A percentile compares a stretch with the other conserved stretches of the same genome.
Conservation (phyloP, 1,140 invertebrate genomes). For the Wasmannia auropunctata region DNA sequence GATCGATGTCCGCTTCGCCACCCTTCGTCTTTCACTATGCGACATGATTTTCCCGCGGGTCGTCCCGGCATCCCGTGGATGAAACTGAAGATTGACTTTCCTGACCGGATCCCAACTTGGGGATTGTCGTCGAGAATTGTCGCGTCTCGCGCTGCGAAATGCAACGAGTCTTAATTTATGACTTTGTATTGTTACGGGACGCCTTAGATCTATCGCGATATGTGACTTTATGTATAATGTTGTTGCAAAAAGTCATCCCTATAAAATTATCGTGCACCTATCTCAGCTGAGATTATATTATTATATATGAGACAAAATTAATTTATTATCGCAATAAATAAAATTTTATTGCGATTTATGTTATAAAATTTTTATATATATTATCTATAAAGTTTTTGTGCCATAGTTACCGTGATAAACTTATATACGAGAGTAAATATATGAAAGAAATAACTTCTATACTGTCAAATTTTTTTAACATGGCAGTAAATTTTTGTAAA, state of each 20-base stretch:
- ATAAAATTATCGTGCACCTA: background rate
- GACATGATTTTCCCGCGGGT: slow-evolving; percentile 27
- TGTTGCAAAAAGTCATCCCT: background rate
- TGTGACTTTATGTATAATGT: background rate
- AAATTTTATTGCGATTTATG: background rate
- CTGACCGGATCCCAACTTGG: slow-evolving; percentile 19
- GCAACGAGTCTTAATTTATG: slow-evolving; percentile 1
- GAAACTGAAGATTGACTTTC: slow-evolving; percentile 37
- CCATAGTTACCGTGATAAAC: background rate
- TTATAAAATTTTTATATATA: background rate
- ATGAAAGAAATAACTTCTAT: background rate
- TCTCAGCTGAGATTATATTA: background rate
- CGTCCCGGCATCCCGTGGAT: background rate
- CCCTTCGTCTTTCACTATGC: slow-evolving; percentile 14
- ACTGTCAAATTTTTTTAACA: background rate
- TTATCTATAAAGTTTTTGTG: no score
- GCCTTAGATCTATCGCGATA: background rate
- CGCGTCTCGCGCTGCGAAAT: no score
- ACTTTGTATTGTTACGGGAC: background rate
- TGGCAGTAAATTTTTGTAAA: background rate
- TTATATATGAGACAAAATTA: background rate
- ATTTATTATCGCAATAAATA: no score
- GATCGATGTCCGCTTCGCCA: slow-evolving; percentile 71
- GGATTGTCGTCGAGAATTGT: slow-evolving; percentile 29
- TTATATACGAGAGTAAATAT: background rate